A percentile compares a stretch with the other conserved stretches of the same genome.
These are phyloP conservation scores for Watsonalla binaria DNA, from an alignment of 2,888 invertebrate species.

Conservation along the genomic window DNA sequence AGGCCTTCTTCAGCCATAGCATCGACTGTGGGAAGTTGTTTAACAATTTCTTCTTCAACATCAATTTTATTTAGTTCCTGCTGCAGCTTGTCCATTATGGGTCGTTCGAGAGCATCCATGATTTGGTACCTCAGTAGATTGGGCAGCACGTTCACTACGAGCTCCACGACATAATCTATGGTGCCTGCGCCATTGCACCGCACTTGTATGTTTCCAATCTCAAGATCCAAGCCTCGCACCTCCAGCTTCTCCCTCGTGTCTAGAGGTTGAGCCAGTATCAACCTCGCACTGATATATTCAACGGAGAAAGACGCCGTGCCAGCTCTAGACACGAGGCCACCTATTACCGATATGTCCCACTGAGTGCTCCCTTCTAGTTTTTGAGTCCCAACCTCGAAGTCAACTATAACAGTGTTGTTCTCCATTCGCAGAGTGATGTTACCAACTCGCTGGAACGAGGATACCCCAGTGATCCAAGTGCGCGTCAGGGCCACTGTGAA, in stretches of 20 bases:
- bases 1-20: conserved; percentile 73
- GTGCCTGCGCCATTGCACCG: conserved; percentile 92
- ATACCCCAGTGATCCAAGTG: conserved; percentile 88
- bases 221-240: conserved; percentile 86
- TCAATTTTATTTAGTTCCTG: conserved; percentile 86
- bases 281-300: conserved; percentile 85
- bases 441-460: conserved; percentile 90
- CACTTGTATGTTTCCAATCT: conserved; percentile 90
- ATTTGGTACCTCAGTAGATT: conserved; percentile 92
- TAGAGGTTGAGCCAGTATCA: conserved; percentile 85
- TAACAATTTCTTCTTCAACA: conserved; percentile 85
- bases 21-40: conserved; percentile 83
- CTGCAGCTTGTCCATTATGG: conserved; percentile 85
- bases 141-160: conserved; percentile 88
- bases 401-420: conserved; percentile 83
- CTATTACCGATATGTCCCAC: conserved; percentile 86
- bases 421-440: conserved; percentile 85
- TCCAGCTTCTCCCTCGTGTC: conserved; percentile 86
- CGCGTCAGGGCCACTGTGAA: conserved; percentile 84
- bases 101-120: conserved; percentile 90
- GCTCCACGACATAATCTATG: conserved; percentile 89
- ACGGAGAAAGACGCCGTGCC: conserved; percentile 88
- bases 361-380: conserved; percentile 86
- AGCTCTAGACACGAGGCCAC: conserved; percentile 83
- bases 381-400: conserved; percentile 88